Percentiles rank a stretch among this genome's conserved stretches.
Conservation (phyloP, 2,888 invertebrate genomes). For the Campoletis raptor region DNA sequence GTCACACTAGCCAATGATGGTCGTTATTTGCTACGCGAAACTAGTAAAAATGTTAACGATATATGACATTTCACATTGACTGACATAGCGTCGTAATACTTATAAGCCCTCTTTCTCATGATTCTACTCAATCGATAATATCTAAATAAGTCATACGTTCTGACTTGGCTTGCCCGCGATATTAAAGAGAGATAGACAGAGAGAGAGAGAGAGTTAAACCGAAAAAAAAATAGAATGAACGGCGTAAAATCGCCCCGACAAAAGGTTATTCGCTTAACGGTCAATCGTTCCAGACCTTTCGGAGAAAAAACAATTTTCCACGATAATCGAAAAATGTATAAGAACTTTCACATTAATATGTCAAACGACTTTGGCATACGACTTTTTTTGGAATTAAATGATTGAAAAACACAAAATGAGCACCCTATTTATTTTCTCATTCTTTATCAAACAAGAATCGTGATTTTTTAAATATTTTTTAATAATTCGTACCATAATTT, state of each 20-base stretch:
- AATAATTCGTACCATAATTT: not conserved
- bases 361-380: not conserved
- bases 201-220: not conserved
- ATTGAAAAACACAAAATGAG: not conserved
- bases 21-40: not conserved
- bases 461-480: too few species aligned
- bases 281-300: slow-evolving; percentile 51
- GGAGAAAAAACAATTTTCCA: slow-evolving; percentile 30
- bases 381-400: not conserved
- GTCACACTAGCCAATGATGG: slow-evolving; percentile 11
- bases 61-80: slow-evolving; percentile 49
- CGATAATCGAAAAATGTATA: slow-evolving; percentile 1
- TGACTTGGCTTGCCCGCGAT: slow-evolving; percentile 73
- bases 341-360: not conserved
- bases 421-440: too few species aligned
- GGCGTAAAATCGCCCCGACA: slow-evolving; percentile 5
- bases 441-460: too few species aligned
- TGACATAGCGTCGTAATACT: slow-evolving; percentile 58
- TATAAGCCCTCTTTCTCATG: slow-evolving; percentile 72
- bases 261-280: slow-evolving; percentile 37
- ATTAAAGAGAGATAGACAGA: slow-evolving; percentile 6
- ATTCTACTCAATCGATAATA: slow-evolving; percentile 76
- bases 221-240: slow-evolving; percentile 7
- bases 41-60: not conserved
- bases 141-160: slow-evolving; percentile 75